Evolutionary conservation across 2,888 invertebrate genomes (phyloP).

Genomic region (Elmis aenea): DNA sequence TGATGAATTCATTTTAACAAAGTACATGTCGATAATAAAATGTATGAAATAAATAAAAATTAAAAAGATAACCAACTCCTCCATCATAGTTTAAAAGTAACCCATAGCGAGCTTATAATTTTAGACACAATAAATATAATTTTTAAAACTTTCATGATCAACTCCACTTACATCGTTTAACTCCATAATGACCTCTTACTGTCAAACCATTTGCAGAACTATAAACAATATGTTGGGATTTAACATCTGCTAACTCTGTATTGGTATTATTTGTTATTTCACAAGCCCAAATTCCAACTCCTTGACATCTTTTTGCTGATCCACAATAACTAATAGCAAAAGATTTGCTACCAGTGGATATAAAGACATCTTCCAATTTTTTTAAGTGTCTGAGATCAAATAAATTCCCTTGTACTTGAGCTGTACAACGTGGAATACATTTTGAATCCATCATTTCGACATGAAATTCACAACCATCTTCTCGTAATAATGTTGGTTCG

Average conservation of each 20-base stretch:
- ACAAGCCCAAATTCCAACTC: slow-evolving; percentile 3
- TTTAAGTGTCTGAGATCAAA: slow-evolving; percentile 7
- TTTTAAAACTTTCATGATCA: not conserved
- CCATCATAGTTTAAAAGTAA: too few species aligned
- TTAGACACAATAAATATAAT: not conserved
- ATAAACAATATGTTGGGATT: slow-evolving; percentile 3
- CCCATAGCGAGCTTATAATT: too few species aligned
- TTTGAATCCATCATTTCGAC: slow-evolving; percentile 6
- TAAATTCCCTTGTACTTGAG: slow-evolving; percentile 5
- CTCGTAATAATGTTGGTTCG: slow-evolving; percentile 5
- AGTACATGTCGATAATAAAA: too few species aligned
- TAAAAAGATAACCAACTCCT: too few species aligned
- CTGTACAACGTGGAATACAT: slow-evolving; percentile 5
- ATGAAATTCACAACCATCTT: slow-evolving; percentile 9
- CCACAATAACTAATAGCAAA: slow-evolving; percentile 10
- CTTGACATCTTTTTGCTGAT: slow-evolving; percentile 5
- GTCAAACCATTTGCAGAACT: slow-evolving; percentile 3
- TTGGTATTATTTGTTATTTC: slow-evolving; percentile 1
- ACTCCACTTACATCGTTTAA: slow-evolving; percentile 5
- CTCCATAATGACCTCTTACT: slow-evolving; percentile 4
- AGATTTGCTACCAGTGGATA: slow-evolving; percentile 2
- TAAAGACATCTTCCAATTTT: not conserved
- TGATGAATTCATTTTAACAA: too few species aligned
- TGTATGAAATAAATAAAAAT: too few species aligned
- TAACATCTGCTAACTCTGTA: not conserved